phyloP scores from a whole-genome alignment of 2,797 vertebrate genomes.

The Haliaeetus albicilla region DNA sequence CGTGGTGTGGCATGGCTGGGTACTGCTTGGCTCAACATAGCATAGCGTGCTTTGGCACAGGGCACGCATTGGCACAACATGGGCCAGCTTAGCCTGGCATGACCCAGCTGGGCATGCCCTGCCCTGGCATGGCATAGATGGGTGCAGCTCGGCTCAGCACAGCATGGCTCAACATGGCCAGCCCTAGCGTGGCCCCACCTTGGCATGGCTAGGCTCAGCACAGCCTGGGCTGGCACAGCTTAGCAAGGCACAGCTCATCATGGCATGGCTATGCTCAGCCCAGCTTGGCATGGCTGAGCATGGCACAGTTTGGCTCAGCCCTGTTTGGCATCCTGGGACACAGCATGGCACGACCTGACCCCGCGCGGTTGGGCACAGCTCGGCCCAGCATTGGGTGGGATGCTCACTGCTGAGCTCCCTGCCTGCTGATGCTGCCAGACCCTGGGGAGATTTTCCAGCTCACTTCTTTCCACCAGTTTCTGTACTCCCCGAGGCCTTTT shows the following conservation, averaged over 20 bases:
- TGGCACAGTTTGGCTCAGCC: neutral
- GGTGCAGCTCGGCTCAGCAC: neutral
- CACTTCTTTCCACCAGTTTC: neutral
- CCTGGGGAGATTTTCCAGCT: slow-evolving; percentile 42
- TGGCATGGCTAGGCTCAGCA: neutral
- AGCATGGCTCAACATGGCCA: neutral
- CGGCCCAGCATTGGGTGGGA: neutral
- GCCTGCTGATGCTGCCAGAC: neutral
- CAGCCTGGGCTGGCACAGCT: neutral
- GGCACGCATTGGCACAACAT: accelerated
- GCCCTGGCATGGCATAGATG: neutral
- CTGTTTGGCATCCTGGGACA: neutral
- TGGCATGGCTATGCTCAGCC: neutral
- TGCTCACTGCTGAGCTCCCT: neutral
- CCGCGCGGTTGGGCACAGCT: neutral
- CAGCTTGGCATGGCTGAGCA: neutral
- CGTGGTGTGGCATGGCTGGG: neutral
- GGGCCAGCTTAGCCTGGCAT: neutral
- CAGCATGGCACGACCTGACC: neutral
- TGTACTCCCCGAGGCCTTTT: neutral
- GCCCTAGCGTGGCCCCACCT: neutral
- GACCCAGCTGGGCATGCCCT: neutral
- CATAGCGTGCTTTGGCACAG: neutral
- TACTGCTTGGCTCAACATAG: neutral
- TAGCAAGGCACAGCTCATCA: neutral